These are phyloP conservation scores for Trinorchestia longiramus DNA, from an alignment of 1,140 invertebrate genomes.

Conservation along the genomic window DNA sequence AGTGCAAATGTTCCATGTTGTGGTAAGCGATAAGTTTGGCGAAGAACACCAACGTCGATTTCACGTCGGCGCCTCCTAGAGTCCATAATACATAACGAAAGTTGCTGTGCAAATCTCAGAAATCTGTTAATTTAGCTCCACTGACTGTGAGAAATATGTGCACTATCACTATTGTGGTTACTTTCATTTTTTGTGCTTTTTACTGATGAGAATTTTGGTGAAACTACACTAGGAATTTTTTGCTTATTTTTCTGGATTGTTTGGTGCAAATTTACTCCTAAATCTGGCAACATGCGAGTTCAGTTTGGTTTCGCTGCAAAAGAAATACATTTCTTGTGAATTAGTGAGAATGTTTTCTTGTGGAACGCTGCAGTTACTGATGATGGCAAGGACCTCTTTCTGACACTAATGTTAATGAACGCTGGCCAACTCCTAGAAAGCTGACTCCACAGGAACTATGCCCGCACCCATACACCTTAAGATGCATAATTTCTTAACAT, in stretches of 20 bases:
- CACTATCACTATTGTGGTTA: not conserved
- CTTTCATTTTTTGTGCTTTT: not conserved
- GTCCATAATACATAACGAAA: not conserved
- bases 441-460: not conserved
- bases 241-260: not conserved
- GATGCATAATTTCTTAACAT: not conserved
- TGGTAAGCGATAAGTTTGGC: not conserved
- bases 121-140: not conserved
- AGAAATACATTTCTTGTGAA: not conserved
- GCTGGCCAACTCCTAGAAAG: not conserved
- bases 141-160: not conserved
- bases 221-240: not conserved
- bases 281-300: not conserved
- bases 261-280: not conserved
- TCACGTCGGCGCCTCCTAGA: not conserved
- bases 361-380: not conserved
- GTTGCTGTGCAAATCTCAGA: not conserved
- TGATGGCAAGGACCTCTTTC: not conserved
- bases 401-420: slow-evolving; percentile 48
- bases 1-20: not conserved
- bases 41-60: not conserved
- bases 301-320: not conserved
- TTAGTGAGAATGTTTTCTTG: not conserved
- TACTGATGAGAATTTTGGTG: not conserved
- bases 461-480: not conserved